Percentiles rank a stretch among this genome's conserved stretches.
These are phyloP conservation scores for Cichladusa arquata DNA, from an alignment of 2,113 vertebrate genomes.

Conservation along the genomic window DNA sequence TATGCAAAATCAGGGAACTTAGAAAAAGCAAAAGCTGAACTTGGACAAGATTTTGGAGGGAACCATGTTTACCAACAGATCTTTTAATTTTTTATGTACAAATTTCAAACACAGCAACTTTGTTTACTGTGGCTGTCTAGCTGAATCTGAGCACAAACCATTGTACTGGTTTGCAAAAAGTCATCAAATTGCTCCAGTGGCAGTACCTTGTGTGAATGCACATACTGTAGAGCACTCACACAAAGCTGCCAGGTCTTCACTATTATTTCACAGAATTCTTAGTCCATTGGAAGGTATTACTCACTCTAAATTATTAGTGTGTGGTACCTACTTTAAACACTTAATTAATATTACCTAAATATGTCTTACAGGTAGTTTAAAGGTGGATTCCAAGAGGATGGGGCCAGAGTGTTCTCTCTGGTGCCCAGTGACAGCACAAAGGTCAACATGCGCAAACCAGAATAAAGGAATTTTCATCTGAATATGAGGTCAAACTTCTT, in stretches of 20 bases:
- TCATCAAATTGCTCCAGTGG: background rate
- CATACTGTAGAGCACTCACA: background rate
- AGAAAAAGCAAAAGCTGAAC: background rate
- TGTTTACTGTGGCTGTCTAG: background rate
- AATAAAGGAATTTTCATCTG: background rate
- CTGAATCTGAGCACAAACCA: background rate
- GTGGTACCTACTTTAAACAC: background rate
- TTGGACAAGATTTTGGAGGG: background rate
- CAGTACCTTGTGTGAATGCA: rapidly evolving
- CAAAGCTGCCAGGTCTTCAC: background rate
- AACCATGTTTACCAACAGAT: background rate
- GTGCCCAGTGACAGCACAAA: background rate
- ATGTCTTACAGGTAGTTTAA: background rate
- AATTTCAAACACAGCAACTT: background rate
- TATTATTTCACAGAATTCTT: background rate
- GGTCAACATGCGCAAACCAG: background rate
- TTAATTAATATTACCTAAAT: background rate
- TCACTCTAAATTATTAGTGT: background rate
- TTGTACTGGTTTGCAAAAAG: background rate
- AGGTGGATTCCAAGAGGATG: background rate
- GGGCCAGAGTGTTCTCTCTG: background rate
- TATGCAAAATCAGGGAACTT: background rate
- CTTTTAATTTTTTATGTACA: background rate
- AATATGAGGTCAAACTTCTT: background rate
- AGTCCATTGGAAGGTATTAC: background rate